Evolutionary conservation across 1,140 invertebrate species (phyloP).

Genomic region (Manduca sexta): DNA sequence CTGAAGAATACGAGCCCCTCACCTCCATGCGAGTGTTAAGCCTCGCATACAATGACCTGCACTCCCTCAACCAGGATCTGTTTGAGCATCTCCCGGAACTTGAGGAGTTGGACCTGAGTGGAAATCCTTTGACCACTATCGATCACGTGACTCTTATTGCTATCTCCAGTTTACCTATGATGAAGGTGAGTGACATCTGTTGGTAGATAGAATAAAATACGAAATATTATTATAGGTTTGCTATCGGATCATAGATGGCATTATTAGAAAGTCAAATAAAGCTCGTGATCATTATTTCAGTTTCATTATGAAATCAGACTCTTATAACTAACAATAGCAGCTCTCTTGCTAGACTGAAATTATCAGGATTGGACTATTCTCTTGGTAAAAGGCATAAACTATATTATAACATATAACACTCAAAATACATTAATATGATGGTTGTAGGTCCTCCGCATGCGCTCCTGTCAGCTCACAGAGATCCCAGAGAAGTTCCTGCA

Average conservation of each 20-base stretch:
- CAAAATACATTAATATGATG: not conserved
- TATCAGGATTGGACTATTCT: no score
- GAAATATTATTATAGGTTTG: no score
- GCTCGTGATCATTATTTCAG: no score
- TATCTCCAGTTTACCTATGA: conserved; percentile 74
- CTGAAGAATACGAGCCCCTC: conserved; percentile 76
- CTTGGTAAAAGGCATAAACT: no score
- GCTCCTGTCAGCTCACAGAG: conserved; percentile 75
- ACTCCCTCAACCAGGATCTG: conserved; percentile 78
- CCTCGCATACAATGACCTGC: conserved; percentile 78
- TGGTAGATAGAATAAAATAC: not conserved
- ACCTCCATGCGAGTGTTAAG: conserved; percentile 75
- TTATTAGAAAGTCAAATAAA: no score
- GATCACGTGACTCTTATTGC: conserved; percentile 76
- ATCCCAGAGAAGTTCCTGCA: conserved; percentile 79
- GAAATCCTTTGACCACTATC: conserved; percentile 79
- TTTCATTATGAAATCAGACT: no score
- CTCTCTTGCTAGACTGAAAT: no score
- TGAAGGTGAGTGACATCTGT: conserved; percentile 74
- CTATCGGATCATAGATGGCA: no score
- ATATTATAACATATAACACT: no score
- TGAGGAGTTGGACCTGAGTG: conserved; percentile 77
- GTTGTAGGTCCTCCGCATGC: conserved; percentile 77
- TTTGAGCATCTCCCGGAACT: conserved; percentile 82
- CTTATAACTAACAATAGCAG: no score